Evolutionary conservation across 2,113 vertebrate species (phyloP).

Genomic region (Microcebus griseorufus): DNA sequence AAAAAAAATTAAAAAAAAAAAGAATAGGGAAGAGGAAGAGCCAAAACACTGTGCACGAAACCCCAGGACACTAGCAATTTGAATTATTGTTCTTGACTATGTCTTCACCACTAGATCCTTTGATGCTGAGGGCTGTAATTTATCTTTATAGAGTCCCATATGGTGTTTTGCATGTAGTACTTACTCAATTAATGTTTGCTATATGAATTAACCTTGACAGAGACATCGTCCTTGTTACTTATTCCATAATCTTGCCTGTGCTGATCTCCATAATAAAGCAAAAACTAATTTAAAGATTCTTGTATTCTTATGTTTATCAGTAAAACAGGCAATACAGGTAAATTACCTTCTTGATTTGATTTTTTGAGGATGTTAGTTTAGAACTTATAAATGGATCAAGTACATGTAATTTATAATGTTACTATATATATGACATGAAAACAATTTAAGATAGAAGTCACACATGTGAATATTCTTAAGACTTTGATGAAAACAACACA

Average conservation of each 20-base stretch:
- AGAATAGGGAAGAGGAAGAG: neutral
- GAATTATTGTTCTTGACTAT: neutral
- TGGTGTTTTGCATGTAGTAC: neutral
- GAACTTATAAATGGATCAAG: neutral
- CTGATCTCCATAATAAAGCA: neutral
- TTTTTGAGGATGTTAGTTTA: constrained; percentile 12
- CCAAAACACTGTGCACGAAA: too few species aligned
- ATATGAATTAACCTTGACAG: neutral
- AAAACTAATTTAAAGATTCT: neutral
- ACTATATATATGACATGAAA: neutral
- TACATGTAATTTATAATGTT: neutral
- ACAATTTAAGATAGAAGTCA: neutral
- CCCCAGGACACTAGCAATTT: neutral
- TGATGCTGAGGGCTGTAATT: neutral
- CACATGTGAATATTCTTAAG: neutral
- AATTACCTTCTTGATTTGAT: neutral
- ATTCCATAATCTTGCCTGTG: neutral
- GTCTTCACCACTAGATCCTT: neutral
- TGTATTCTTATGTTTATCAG: neutral
- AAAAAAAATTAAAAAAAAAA: too few species aligned
- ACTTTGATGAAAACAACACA: neutral
- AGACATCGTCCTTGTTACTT: neutral
- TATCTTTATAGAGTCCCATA: neutral
- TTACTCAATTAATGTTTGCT: neutral
- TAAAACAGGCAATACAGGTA: neutral